Base-by-base conservation (phyloP, 2,888 invertebrate genomes). In the Eilema sororculum region DNA sequence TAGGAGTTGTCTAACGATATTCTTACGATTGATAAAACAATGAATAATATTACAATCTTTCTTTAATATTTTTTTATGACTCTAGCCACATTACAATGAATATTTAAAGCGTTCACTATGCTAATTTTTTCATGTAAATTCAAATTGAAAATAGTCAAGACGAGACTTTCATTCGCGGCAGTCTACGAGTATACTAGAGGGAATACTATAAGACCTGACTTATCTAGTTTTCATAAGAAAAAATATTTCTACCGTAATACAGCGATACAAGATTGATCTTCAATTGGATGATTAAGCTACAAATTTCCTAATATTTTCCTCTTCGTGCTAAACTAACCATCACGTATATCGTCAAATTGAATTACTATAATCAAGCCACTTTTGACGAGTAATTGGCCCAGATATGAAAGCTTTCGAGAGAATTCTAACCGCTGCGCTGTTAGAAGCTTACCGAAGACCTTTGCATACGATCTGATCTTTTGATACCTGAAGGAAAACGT, bases 351-450 rank as follows among this genome's bases (percentile, higher is more conserved):
- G 37, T 28, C 52, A 68, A 37, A 76, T 79, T 70, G 69, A 74
- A 79, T 79, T 73, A 76, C 65, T 72, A 60, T 78, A 76, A 81
- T 72, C 66, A 74, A 69, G 74, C 72, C 58, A 52, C 69, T 75
- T 67, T 71, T 41, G 37, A 56, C 10, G 24, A 41, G 41, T 68
- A 63, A 68, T 68, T 68, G 57, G 22, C 62, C 25, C n/a, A 64
- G 52, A 28, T 64, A 52, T 64, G 64, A 57, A 65, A 65, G 33
- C 16, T 16, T 64, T 28, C 57, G 24, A 33, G 65, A n/a, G 65
- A 65, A 37, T 65, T 24, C 16, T 16, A 37, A 30, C 33, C 57
- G n/a, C n/a, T 52, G n/a, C 57, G n/a, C n/a, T 52, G n/a, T 52
- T 46, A 30, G 52, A 30, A 30, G 52, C 22, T 65, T 62, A 24